These are phyloP conservation scores for Ia io DNA, from an alignment of 2,113 vertebrate species.

Conservation along the genomic window DNA sequence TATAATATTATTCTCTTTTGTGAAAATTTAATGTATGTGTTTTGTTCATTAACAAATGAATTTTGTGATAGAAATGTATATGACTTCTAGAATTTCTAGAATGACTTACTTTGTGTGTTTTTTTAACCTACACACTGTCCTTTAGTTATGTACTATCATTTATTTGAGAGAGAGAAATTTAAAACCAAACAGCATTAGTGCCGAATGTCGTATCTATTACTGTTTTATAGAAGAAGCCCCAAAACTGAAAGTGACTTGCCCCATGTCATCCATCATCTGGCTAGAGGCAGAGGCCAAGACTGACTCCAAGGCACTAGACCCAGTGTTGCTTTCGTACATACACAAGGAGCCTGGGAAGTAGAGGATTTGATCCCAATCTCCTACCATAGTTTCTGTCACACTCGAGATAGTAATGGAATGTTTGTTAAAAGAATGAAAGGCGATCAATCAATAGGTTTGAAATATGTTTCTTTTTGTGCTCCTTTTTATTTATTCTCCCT, in stretches of 20 bases:
- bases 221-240: neutral
- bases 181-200: neutral
- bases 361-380: neutral
- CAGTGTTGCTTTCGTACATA: neutral
- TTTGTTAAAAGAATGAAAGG: neutral
- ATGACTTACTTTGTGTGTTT: neutral
- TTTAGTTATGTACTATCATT: neutral
- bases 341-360: neutral
- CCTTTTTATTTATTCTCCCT: neutral
- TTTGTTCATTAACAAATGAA: neutral
- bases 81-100: conserved; percentile 19
- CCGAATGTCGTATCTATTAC: neutral
- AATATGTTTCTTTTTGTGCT: neutral
- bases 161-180: neutral
- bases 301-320: neutral
- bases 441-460: neutral
- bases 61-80: neutral
- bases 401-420: neutral
- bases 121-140: neutral
- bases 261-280: neutral
- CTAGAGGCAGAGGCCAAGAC: neutral
- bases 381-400: neutral
- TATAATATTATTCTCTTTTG: neutral
- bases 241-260: neutral
- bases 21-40: neutral